Evolutionary conservation across 2,113 vertebrate species (phyloP).

Genomic region (Psittacus erithacus): DNA sequence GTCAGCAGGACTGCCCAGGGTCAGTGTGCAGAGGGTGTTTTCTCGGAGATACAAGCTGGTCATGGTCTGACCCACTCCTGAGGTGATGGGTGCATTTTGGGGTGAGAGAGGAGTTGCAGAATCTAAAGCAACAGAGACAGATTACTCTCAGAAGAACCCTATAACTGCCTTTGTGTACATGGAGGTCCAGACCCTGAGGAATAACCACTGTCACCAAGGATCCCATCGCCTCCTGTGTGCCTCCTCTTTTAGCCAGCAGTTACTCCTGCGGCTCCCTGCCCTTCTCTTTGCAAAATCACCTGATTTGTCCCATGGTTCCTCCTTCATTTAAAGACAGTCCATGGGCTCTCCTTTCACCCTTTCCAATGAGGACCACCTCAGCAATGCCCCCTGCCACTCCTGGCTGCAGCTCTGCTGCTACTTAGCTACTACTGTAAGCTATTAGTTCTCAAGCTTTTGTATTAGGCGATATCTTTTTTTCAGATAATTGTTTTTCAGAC

Average conservation of each 20-base stretch:
- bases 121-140: neutral
- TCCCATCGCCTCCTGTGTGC: neutral
- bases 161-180: neutral
- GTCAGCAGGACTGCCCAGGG: neutral
- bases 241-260: neutral
- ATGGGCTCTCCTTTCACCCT: neutral
- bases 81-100: neutral
- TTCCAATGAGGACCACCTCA: neutral
- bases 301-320: neutral
- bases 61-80: fast-evolving
- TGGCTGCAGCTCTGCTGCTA: neutral
- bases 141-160: neutral
- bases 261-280: neutral
- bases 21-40: neutral
- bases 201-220: neutral
- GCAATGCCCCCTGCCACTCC: fast-evolving
- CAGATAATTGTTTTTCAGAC: neutral
- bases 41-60: neutral
- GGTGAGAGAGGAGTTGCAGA: neutral
- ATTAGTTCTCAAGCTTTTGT: neutral
- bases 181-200: neutral
- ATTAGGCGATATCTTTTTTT: neutral
- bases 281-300: neutral
- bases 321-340: neutral
- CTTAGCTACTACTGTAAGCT: neutral